These are phyloP conservation scores for Conopomorpha cramerella DNA, from an alignment of 1,140 invertebrate species.

Conservation along the genomic window DNA sequence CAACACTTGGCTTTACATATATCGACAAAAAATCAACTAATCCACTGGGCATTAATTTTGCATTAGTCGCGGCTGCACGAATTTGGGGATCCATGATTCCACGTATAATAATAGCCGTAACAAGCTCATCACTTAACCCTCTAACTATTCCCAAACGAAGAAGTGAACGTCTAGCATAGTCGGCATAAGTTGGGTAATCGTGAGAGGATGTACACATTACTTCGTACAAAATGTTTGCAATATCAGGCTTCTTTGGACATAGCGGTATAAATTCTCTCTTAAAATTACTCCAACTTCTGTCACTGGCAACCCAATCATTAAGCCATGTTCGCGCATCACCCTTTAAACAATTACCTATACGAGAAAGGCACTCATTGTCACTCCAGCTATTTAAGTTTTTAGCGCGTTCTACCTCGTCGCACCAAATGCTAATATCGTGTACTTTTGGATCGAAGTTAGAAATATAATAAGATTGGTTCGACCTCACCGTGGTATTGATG, in stretches of 20 bases:
- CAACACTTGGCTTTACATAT: background rate
- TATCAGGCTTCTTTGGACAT: background rate
- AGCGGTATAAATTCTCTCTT: background rate
- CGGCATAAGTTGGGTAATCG: background rate
- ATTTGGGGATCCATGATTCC: background rate
- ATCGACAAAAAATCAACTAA: conserved; percentile 1
- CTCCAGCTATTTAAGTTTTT: conserved; percentile 2
- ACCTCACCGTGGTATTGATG: conserved; percentile 1
- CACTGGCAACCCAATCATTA: background rate
- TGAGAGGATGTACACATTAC: background rate
- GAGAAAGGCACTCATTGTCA: conserved; percentile 3
- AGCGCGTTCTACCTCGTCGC: conserved; percentile 3
- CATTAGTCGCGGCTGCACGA: background rate
- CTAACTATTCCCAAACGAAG: background rate
- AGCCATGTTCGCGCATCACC: background rate
- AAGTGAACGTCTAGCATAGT: background rate
- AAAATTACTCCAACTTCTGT: background rate
- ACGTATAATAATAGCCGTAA: background rate
- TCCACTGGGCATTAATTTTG: background rate
- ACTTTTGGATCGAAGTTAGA: conserved; percentile 5
- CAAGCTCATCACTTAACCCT: background rate
- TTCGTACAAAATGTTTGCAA: background rate
- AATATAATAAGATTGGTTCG: conserved; percentile 4
- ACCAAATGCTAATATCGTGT: conserved; percentile 4
- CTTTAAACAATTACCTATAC: conserved; percentile 3